Conservation (phyloP, 2,113 vertebrate genomes). For the Stigmatopora argus region DNA sequence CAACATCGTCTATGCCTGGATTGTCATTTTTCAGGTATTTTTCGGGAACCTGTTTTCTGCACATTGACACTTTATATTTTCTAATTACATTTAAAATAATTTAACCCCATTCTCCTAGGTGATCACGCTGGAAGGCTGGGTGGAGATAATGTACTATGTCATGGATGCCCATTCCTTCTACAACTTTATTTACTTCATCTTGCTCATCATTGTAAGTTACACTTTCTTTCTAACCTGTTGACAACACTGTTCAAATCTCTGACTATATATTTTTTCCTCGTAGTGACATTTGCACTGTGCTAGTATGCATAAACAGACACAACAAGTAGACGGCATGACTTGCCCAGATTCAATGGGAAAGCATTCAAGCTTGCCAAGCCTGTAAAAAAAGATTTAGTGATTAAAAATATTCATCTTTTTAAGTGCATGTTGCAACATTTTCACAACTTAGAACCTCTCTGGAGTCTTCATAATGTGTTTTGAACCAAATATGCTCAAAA, state of each 20-base stretch:
- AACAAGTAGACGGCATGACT: too few relatives aligned
- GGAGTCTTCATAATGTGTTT: too few relatives aligned
- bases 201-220: slow-evolving; percentile 95
- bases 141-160: slow-evolving; percentile 99
- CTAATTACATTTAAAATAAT: background rate
- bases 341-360: too few relatives aligned
- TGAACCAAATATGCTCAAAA: too few relatives aligned
- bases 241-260: background rate
- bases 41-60: background rate
- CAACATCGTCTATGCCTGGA: slow-evolving; percentile 98
- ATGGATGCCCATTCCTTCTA: slow-evolving; percentile 99
- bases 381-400: too few relatives aligned
- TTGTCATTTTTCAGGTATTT: slow-evolving; percentile 94
- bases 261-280: background rate
- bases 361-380: too few relatives aligned
- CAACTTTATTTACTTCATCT: slow-evolving; percentile 99
- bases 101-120: slow-evolving; percentile 69
- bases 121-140: slow-evolving; percentile 98
- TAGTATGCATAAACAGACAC: too few relatives aligned
- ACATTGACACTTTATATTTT: background rate
- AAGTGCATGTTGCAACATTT: too few relatives aligned
- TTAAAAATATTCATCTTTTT: too few relatives aligned
- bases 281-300: too few relatives aligned
- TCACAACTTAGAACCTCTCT: too few relatives aligned
- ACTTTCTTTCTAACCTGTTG: background rate